Percentiles rank a stretch among this genome's conserved stretches.
Conservation (phyloP, 2,797 vertebrate species). For the Synaphobranchus kaupii region DNA sequence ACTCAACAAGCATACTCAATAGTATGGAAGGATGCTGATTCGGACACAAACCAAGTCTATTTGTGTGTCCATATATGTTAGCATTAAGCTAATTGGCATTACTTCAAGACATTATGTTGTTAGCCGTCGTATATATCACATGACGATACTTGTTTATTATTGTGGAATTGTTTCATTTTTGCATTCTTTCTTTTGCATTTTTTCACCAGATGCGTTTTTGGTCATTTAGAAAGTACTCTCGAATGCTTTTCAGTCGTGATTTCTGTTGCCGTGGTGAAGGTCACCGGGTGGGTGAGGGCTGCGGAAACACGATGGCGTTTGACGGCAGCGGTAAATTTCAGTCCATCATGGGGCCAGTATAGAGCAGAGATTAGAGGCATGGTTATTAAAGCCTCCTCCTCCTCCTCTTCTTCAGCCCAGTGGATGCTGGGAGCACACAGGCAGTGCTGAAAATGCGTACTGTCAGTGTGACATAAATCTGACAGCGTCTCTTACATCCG, state of each 20-base stretch:
- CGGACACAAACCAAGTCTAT: too few species aligned
- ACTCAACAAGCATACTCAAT: too few species aligned
- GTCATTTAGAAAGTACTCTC: not conserved
- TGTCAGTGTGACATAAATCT: not conserved
- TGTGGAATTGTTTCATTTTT: not conserved
- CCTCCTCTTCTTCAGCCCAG: constrained; percentile 10
- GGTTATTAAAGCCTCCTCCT: constrained; percentile 40
- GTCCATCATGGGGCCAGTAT: constrained; percentile 41
- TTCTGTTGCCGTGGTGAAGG: constrained; percentile 46
- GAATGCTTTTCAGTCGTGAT: constrained; percentile 12
- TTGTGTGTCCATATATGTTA: not conserved
- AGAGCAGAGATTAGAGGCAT: constrained; percentile 34
- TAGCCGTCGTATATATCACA: constrained; percentile 19
- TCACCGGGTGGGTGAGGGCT: constrained; percentile 45
- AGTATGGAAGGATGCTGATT: too few species aligned
- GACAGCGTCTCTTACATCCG: constrained; percentile 15
- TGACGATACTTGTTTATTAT: not conserved
- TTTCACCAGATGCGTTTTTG: constrained; percentile 16
- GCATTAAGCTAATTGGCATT: not conserved
- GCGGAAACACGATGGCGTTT: constrained; percentile 44
- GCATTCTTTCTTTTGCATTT: not conserved
- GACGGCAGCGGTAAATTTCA: constrained; percentile 47
- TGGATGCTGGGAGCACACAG: not conserved
- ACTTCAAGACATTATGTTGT: not conserved
- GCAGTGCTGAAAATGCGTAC: not conserved